Conservation (phyloP, 2,797 vertebrate genomes). For the Enteromius fasciolatus region DNA sequence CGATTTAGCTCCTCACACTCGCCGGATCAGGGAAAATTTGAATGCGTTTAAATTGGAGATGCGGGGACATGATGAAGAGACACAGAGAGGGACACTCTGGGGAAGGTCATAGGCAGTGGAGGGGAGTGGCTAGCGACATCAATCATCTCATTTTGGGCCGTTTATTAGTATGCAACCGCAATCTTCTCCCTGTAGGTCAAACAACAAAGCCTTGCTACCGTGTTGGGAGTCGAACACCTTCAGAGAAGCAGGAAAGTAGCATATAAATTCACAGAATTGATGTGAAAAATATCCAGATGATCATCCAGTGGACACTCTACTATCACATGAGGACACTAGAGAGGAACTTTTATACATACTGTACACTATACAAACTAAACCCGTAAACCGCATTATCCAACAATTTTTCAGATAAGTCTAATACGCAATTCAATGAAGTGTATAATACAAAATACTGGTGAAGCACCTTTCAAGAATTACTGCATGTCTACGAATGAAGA, state of each 20-base stretch:
- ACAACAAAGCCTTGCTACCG: constrained; percentile 54
- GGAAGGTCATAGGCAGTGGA: constrained; percentile 59
- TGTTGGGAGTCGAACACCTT: constrained; percentile 11
- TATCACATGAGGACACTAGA: neutral
- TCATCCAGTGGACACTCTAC: neutral
- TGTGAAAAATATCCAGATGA: neutral
- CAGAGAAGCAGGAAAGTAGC: constrained; percentile 1
- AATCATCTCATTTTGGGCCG: constrained; percentile 60
- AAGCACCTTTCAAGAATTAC: no score
- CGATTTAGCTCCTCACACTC: constrained; percentile 44
- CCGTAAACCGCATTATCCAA: no score
- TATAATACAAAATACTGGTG: no score
- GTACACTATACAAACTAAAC: no score
- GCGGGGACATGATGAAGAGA: constrained; percentile 31
- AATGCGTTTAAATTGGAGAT: constrained; percentile 54
- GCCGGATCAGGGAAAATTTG: constrained; percentile 41
- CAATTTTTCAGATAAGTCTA: no score
- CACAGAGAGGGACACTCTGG: constrained; percentile 46
- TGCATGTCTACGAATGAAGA: no score
- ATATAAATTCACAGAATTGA: neutral
- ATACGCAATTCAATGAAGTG: no score
- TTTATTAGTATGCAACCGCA: constrained; percentile 62
- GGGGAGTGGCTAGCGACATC: constrained; percentile 60
- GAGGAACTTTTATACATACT: neutral
- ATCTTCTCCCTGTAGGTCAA: constrained; percentile 60